phyloP scores from a whole-genome alignment of 2,797 vertebrate species.

The Danio aesculapii region DNA sequence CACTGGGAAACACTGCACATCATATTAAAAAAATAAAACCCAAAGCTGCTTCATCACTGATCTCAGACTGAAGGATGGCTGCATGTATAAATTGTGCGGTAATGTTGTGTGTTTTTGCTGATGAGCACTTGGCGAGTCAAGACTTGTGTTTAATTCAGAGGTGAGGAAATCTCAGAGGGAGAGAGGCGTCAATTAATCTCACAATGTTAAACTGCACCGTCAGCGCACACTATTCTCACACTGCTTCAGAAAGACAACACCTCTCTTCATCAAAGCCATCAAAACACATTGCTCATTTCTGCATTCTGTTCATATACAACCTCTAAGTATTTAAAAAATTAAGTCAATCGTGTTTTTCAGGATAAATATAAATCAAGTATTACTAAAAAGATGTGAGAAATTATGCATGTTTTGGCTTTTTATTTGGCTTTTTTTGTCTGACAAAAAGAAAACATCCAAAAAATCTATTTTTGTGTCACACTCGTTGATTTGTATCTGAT shows the following conservation, averaged over 20 bases:
- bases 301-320: neutral
- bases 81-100: neutral
- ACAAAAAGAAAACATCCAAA: too few species aligned
- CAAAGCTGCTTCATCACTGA: neutral
- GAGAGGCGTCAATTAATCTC: slow-evolving; percentile 62
- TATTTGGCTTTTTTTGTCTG: too few species aligned
- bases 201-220: slow-evolving; percentile 68
- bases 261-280: neutral
- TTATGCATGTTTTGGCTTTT: too few species aligned
- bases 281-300: neutral
- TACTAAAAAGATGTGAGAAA: neutral
- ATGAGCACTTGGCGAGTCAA: slow-evolving; percentile 50
- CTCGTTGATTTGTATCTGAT: too few species aligned
- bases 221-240: slow-evolving; percentile 63
- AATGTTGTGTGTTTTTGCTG: slow-evolving; percentile 29
- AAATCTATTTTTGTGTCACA: too few species aligned
- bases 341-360: neutral
- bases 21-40: neutral
- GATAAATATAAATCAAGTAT: neutral
- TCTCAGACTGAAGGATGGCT: neutral
- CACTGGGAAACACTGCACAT: too few species aligned
- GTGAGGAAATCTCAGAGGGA: slow-evolving; percentile 53
- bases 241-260: neutral
- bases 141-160: slow-evolving; percentile 50
- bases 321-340: neutral